Base-by-base conservation (phyloP, 2,888 invertebrate species). In the Drosophila ezoana region DNA sequence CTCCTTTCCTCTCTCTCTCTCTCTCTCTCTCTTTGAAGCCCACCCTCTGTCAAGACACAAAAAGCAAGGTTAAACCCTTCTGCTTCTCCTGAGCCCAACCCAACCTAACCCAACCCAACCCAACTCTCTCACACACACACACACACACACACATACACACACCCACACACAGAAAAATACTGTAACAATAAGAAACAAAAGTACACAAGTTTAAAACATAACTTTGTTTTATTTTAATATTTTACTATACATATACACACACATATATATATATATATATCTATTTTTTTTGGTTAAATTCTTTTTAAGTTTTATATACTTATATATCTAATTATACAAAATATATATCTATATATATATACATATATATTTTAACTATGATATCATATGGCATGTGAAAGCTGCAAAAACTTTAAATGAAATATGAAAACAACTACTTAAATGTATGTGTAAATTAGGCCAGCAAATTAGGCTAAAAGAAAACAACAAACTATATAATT, bases 151-250 rank as follows among this genome's bases (percentile, higher is more conserved):
- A 23, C 38, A 57, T 23, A 51, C 49, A 32, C 16, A 44, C 33
- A 37, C 35, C 45, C 23, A 54, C 18, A 66, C 44, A 62, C 13
- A 62, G 10, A 49, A 23, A 45, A 23, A 53, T 58, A 76, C 43
- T 71, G 61, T 64, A 78, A 71, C 43, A 66, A 71, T 63, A 57
- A 72, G 72, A 72, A 80, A 69, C 74, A 72, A 44, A 64, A 74
- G 81, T 86, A 87, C 87, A 79, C 87, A 87, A 79, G 76, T 86
- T 80, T 69, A 70, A 75, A 72, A 64, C 45, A 68, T 76, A 72
- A 66, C 52, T 74, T 72, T 72, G 80, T 82, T 81, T 85, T 80
- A 75, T 72, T 79, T 71, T 65, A 69, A 20, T 37, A 49, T 32
- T 51, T 45, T 37, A 44, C 63, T 63, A 44, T 62, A 63, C 35